phyloP scores from a whole-genome alignment of 2,797 vertebrate species.

The Miichthys miiuy region DNA sequence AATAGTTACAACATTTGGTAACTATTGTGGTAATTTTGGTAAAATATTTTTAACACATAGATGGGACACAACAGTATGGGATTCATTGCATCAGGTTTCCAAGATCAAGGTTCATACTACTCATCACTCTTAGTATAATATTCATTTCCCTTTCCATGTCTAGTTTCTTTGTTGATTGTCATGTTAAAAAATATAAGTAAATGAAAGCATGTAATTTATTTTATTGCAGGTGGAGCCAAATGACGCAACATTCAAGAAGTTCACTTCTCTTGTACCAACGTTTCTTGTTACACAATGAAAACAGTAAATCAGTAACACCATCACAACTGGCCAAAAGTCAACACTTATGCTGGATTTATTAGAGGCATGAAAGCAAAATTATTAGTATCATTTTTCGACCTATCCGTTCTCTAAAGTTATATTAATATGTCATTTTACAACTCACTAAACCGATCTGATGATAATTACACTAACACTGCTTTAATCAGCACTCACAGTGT shows the following conservation, averaged over 20 bases:
- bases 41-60: conserved; percentile 1
- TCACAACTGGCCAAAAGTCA: background rate
- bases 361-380: background rate
- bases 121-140: background rate
- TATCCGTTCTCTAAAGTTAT: background rate
- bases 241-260: background rate
- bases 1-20: conserved; percentile 20
- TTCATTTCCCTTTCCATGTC: background rate
- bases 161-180: background rate
- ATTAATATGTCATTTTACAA: conserved; percentile 6
- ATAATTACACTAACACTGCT: background rate
- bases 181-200: background rate
- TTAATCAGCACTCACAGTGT: conserved; percentile 3
- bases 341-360: background rate
- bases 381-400: background rate
- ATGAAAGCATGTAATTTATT: background rate
- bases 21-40: background rate
- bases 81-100: background rate
- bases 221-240: background rate
- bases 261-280: background rate
- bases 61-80: conserved; percentile 15
- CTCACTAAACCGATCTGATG: conserved; percentile 4
- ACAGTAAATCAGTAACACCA: background rate
- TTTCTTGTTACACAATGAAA: conserved; percentile 2
- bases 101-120: background rate